phyloP scores from a whole-genome alignment of 2,888 invertebrate genomes.

The Synanthedon andrenaeformis region DNA sequence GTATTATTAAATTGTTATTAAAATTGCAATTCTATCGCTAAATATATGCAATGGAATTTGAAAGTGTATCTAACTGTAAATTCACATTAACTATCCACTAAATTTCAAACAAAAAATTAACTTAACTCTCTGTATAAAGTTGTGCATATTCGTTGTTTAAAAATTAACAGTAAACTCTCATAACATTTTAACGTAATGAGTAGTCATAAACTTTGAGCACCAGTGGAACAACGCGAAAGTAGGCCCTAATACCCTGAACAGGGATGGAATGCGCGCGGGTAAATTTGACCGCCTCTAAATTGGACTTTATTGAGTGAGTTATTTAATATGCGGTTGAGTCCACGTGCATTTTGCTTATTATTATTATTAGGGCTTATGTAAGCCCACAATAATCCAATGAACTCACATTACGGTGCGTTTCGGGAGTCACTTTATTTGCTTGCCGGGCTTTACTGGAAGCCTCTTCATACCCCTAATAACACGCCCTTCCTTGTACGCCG shows the following conservation, averaged over 20 bases:
- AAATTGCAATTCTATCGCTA: too few species aligned
- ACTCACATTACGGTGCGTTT: constrained; percentile 62
- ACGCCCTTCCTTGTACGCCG: constrained; percentile 39
- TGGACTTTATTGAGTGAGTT: constrained; percentile 64
- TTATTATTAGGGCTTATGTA: constrained; percentile 55
- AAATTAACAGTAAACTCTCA: constrained; percentile 20
- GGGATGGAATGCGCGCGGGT: constrained; percentile 27
- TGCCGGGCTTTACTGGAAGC: constrained; percentile 43
- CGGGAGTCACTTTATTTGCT: constrained; percentile 60
- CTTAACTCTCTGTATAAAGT: too few species aligned
- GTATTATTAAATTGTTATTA: too few species aligned
- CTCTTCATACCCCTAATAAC: constrained; percentile 54
- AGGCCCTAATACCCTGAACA: constrained; percentile 17
- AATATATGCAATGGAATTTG: too few species aligned
- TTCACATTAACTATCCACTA: too few species aligned
- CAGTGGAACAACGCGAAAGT: constrained; percentile 18
- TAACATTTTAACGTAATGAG: constrained; percentile 42
- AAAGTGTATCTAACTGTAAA: too few species aligned
- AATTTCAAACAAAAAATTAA: too few species aligned
- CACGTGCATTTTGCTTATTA: constrained; percentile 68
- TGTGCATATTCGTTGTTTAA: neutral
- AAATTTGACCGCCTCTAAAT: constrained; percentile 34
- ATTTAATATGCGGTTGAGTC: constrained; percentile 48
- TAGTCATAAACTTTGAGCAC: constrained; percentile 44
- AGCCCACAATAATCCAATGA: constrained; percentile 62